Conservation (phyloP, 2,888 invertebrate genomes). For the Ellobium chinense region DNA sequence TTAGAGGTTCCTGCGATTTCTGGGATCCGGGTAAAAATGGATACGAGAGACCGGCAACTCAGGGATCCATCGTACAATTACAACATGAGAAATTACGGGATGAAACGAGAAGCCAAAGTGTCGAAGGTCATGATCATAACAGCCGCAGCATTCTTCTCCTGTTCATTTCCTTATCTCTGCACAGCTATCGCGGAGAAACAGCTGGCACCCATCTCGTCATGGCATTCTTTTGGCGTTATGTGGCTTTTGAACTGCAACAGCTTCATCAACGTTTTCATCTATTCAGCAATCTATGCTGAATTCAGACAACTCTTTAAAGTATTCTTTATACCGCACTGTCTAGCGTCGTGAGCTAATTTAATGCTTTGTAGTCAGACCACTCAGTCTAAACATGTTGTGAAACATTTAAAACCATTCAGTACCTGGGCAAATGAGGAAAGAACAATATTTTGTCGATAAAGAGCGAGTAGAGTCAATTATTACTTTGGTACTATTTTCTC, state of each 20-base stretch:
- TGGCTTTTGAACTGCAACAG: conserved; percentile 18
- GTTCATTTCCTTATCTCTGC: not conserved
- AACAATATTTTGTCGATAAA: too few species aligned
- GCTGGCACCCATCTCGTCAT: not conserved
- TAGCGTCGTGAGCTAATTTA: too few species aligned
- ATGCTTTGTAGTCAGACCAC: too few species aligned
- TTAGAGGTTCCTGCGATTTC: not conserved
- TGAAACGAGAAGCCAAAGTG: conserved; percentile 16
- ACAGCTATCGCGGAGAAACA: not conserved
- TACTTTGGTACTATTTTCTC: too few species aligned
- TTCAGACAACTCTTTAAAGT: not conserved
- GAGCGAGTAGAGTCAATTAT: too few species aligned
- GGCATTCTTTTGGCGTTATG: not conserved
- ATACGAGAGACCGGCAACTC: not conserved
- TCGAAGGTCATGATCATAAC: conserved; percentile 23
- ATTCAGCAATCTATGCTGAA: conserved; percentile 9
- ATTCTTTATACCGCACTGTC: not conserved
- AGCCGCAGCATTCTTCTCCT: not conserved
- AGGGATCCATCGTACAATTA: not conserved
- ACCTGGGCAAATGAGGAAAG: too few species aligned
- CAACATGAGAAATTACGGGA: not conserved
- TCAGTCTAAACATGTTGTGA: too few species aligned
- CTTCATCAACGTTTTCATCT: conserved; percentile 20
- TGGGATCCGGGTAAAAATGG: not conserved
- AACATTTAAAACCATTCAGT: too few species aligned